These are phyloP conservation scores for Scolanthus callimorphus DNA, from an alignment of 92 coral and sea anemone species.

Conservation along the genomic window DNA sequence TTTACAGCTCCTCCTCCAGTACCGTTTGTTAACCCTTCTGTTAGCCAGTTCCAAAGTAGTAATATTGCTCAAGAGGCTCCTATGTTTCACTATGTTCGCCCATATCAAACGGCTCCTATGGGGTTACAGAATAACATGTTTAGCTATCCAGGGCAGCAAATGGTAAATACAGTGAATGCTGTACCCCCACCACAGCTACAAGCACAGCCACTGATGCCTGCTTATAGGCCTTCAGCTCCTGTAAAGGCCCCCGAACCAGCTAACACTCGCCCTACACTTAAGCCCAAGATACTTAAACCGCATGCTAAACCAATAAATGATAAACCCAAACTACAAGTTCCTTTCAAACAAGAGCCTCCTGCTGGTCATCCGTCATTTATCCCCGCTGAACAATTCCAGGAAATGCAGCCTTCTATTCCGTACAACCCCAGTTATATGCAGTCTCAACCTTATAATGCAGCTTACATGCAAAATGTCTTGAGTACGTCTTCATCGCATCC, in stretches of 20 bases:
- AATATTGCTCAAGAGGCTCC: neutral
- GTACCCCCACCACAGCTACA: neutral
- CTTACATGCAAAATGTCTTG: constrained; percentile 13
- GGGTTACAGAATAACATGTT: neutral
- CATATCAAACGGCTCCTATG: neutral
- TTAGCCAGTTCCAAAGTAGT: neutral
- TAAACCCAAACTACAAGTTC: neutral
- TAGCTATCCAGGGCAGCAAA: neutral
- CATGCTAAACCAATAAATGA: neutral
- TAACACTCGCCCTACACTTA: neutral
- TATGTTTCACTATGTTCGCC: neutral
- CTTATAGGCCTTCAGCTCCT: neutral
- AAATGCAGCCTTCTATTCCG: neutral
- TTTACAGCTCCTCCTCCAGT: neutral
- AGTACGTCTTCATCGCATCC: constrained; percentile 22
- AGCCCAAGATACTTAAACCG: neutral
- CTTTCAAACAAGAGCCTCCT: neutral
- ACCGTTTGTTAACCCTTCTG: neutral
- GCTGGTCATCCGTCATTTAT: neutral
- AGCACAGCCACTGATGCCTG: neutral
- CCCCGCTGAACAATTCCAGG: neutral
- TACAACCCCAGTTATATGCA: constrained; percentile 6
- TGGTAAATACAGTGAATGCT: too few species aligned
- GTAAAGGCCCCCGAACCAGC: neutral
- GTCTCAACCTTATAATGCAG: constrained; percentile 7